These are phyloP conservation scores for Aeoliscus strigatus DNA, from an alignment of 2,797 vertebrate genomes.

Conservation along the genomic window DNA sequence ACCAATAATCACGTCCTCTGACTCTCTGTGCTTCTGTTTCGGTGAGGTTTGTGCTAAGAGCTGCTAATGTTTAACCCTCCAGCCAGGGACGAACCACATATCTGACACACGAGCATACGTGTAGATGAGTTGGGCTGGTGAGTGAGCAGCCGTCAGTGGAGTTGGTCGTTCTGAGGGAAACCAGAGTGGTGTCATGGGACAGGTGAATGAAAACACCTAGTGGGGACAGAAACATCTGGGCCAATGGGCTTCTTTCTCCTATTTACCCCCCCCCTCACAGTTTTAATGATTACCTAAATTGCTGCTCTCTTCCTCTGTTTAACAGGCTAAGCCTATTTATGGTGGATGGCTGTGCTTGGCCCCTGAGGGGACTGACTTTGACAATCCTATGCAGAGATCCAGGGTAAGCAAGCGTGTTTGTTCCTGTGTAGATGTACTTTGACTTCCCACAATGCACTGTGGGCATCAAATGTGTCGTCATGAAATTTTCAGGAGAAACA, in stretches of 20 bases:
- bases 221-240: conserved; percentile 56
- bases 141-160: no score
- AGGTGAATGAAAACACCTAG: conserved; percentile 25
- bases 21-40: no score
- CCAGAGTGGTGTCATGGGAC: no score
- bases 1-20: conserved; percentile 31
- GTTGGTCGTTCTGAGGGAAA: no score
- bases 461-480: no score
- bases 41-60: no score
- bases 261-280: conserved; percentile 34
- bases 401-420: conserved; percentile 65
- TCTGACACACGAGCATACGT: no score
- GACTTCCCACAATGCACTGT: no score
- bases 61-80: no score
- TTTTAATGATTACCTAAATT: conserved; percentile 70
- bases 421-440: not conserved
- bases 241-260: conserved; percentile 24
- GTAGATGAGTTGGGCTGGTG: no score
- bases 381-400: conserved; percentile 84
- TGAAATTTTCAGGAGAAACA: no score
- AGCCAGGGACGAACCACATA: no score
- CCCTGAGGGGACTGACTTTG: conserved; percentile 83
- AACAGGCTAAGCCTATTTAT: conserved; percentile 84
- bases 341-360: conserved; percentile 84
- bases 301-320: conserved; percentile 41